Evolutionary conservation across 2,888 invertebrate species (phyloP).

Genomic region (Petrophora chlorosata): DNA sequence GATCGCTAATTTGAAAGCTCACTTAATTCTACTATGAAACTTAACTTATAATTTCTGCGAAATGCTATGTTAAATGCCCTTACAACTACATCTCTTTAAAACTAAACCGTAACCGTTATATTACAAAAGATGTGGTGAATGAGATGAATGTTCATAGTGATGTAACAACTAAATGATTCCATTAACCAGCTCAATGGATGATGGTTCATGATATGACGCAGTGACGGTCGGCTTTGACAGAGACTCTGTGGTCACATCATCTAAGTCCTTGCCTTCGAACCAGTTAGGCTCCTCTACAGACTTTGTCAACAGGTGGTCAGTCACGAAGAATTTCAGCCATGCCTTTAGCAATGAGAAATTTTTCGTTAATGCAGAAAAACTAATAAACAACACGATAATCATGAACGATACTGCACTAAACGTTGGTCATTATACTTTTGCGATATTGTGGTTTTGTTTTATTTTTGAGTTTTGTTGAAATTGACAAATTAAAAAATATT

Average conservation of each 20-base stretch:
- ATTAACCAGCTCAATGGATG: constrained; percentile 79
- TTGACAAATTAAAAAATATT: too few relatives aligned
- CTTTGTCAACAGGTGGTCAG: constrained; percentile 79
- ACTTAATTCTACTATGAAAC: constrained; percentile 24
- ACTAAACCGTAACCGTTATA: constrained; percentile 51
- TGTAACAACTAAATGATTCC: constrained; percentile 71
- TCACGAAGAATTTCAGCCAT: constrained; percentile 84
- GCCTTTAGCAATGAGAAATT: constrained; percentile 79
- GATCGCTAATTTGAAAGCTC: constrained; percentile 10
- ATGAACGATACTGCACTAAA: constrained; percentile 19
- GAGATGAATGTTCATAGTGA: constrained; percentile 52
- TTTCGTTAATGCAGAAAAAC: constrained; percentile 45
- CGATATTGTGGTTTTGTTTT: not conserved
- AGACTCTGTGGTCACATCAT: constrained; percentile 64
- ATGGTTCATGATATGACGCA: constrained; percentile 68
- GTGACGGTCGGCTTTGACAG: constrained; percentile 64
- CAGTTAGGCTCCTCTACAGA: constrained; percentile 77
- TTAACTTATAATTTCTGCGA: constrained; percentile 1
- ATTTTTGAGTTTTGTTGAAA: not conserved
- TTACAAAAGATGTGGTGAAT: constrained; percentile 57
- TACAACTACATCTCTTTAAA: constrained; percentile 59
- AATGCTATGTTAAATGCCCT: constrained; percentile 39
- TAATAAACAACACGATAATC: constrained; percentile 27
- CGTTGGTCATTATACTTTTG: not conserved
- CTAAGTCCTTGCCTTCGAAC: constrained; percentile 70